phyloP scores from a whole-genome alignment of 2,797 vertebrate species.

The Pantherophis vulpinus region DNA sequence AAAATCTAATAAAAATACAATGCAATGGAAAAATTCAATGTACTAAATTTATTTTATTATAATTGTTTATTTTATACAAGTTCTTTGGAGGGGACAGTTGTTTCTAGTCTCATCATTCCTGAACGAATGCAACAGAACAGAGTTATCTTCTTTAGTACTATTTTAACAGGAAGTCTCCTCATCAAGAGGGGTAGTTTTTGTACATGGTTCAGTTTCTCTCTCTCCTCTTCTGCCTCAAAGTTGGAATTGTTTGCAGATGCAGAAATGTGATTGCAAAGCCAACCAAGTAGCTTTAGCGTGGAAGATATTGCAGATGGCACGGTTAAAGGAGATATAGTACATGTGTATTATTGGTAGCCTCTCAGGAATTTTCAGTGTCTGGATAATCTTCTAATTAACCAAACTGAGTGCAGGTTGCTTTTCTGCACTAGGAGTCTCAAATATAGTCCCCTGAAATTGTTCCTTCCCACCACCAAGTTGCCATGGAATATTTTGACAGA shows the following conservation, averaged over 20 bases:
- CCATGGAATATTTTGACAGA: neutral
- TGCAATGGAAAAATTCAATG: neutral
- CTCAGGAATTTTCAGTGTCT: neutral
- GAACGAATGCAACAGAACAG: neutral
- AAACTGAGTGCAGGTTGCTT: neutral
- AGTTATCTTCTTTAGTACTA: neutral
- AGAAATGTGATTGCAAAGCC: neutral
- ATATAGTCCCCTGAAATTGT: neutral
- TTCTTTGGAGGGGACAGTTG: neutral
- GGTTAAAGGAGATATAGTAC: neutral
- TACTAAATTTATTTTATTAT: neutral
- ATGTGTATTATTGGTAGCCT: neutral
- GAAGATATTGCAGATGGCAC: neutral
- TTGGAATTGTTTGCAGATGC: neutral
- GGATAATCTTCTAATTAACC: neutral
- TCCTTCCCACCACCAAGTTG: neutral
- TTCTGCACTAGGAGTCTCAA: neutral
- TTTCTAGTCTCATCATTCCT: neutral
- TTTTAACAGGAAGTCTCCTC: neutral
- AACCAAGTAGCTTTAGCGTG: neutral
- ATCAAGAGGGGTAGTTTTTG: neutral
- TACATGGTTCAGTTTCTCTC: neutral
- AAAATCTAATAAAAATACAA: neutral
- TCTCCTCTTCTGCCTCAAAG: neutral
- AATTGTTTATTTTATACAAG: neutral